Evolutionary conservation across 2,113 vertebrate species (phyloP), one percentile per base, ranked within the genome.

Genomic region (Genyomyrus donnyi): DNA sequence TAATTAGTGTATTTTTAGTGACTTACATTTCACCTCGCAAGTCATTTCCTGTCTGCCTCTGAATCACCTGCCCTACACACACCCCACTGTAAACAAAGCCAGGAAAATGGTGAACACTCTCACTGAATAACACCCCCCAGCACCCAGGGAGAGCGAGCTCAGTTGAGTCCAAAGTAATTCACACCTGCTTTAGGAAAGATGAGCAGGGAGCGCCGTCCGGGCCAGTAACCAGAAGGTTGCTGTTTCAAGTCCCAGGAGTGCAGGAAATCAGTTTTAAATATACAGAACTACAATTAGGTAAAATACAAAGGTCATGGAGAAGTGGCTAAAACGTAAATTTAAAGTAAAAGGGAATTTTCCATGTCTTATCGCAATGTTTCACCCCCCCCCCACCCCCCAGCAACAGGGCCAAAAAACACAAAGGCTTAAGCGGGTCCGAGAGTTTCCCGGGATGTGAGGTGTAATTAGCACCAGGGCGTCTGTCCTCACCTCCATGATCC

Each of bases 381-480:
- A 2, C 3, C 70, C 27, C 35, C 74, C 74, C 50, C 3, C 13
- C 3, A n/a, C 42, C 19, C 21, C 7, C 45, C 19, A 85, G 5
- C 19, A 85, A 39, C 17, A 46, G 42, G 19, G 80, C 19, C 17
- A n/a, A 45, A 45, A 85, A 48, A 46, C 80, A 48, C 42, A 21
- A 42, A 24, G 86, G 27, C 31, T 77, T 77, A 77, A 39, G 1
- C 1, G 31, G 35, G 11, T 39, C 70, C 15, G 56, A 24, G 21
- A 10, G 39, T 10, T 27, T 49, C 56, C 46, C 2, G 58, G 10
- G 58, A 7, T 15, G 62, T 24, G 21, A 19, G 19, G 56, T 5
- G 27, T 45, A 70, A 80, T 90, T 90, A 90, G 66, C 86, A 80
- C 66, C 7, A 11, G 27, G 62, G 15, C 9, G 50, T 90, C 89